A percentile compares a stretch with the other conserved stretches of the same genome.
Evolutionary conservation across 2,888 invertebrate genomes (phyloP).

Genomic region (Hirudinaria manillensis): DNA sequence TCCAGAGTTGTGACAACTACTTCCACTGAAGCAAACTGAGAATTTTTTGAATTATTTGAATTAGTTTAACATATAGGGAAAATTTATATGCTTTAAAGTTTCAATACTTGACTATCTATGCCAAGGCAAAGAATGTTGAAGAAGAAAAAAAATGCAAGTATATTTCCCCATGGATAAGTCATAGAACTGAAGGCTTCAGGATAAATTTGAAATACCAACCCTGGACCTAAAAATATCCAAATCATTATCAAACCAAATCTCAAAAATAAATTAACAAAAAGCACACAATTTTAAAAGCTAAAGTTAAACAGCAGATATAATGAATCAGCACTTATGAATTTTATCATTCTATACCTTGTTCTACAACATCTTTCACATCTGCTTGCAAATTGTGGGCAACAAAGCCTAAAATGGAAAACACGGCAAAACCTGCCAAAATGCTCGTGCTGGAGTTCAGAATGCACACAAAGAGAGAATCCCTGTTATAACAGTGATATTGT

Average conservation of each 20-base stretch:
- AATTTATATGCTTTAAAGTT: not conserved
- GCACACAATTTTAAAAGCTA: not conserved
- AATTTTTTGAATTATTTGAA: not conserved
- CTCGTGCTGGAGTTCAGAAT: constrained; percentile 42
- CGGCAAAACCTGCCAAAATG: constrained; percentile 49
- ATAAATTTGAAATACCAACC: constrained; percentile 52
- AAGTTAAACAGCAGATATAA: not conserved
- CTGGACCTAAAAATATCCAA: constrained; percentile 44
- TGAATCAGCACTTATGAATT: not conserved
- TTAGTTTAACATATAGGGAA: not conserved
- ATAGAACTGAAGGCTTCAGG: constrained; percentile 38
- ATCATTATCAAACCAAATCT: not conserved
- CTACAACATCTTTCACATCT: constrained; percentile 49
- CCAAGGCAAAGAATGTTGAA: constrained; percentile 53
- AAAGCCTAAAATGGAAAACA: constrained; percentile 54
- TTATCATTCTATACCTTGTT: constrained; percentile 41
- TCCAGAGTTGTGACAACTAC: constrained; percentile 54
- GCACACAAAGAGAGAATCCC: constrained; percentile 49
- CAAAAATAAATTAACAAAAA: not conserved
- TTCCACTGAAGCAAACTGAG: constrained; percentile 21
- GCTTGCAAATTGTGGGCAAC: constrained; percentile 48
- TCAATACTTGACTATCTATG: constrained; percentile 49
- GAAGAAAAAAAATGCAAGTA: constrained; percentile 50
- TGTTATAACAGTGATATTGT: constrained; percentile 37
- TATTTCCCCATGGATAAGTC: constrained; percentile 19